Evolutionary conservation across 2,113 vertebrate species (phyloP), one percentile per base, ranked within the genome.

Genomic region (Climacteris rufus): DNA sequence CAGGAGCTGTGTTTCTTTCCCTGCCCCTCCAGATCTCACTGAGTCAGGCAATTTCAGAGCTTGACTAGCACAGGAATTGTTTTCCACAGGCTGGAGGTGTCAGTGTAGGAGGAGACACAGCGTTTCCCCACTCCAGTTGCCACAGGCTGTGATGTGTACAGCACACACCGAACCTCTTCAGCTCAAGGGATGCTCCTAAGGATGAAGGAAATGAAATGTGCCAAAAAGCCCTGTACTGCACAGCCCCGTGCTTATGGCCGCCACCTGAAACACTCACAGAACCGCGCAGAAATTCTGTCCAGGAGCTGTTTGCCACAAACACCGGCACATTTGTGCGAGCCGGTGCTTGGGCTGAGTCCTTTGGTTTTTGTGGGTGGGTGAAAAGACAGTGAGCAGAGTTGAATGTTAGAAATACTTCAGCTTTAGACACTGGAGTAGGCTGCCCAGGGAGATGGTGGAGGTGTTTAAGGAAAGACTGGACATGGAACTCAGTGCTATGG

Each of bases 311-410:
- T 13, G 8, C 47, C n/a, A 20, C 44, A 9, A 45, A 24, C 52
- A 19, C 3, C 3, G 13, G 22, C 2, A 2, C 18, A 1, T 8
- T 2, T 6, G 15, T 1, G 13, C 35, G 25, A 68, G 42, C 1
- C 4, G 6, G 39, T 6, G 2, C 30, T 21, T 8, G 0, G 8
- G 7, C 3, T 19, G 12, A 1, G 22, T 6, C 37, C 50, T 23
- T 13, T 3, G 13, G 14, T 15, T 63, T 45, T 24, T 42, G 0
- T 0, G 24, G 15, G 4, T 2, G n/a, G 7, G 7, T 9, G 35
- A 11, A 33, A 18, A n/a, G 28, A 13, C 12, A 33, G 2, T 4
- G 1, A 33, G 22, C n/a, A 52, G 37, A 0, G 2, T 16, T 35
- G 15, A 8, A 5, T 0, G 15, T 18, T 2, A 15, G 10, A 39